A percentile compares a stretch with the other conserved stretches of the same genome.
Conservation (phyloP, 2,113 vertebrate species). For the Daubentonia madagascariensis region DNA sequence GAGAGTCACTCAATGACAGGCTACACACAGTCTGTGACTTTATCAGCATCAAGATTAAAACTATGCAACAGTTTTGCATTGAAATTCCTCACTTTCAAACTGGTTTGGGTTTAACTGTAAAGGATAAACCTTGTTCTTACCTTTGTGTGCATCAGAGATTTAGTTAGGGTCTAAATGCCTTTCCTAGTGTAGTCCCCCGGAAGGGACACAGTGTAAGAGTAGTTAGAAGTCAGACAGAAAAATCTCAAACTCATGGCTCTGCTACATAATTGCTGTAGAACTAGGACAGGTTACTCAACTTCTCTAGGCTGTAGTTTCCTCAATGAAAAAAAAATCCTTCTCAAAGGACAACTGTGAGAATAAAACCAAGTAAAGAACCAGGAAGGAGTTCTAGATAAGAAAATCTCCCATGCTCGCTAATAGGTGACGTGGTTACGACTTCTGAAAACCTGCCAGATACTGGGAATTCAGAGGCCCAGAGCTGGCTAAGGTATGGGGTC, state of each 20-base stretch:
- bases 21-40: neutral
- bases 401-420: neutral
- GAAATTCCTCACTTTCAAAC: neutral
- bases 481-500: too few species aligned
- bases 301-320: neutral
- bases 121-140: neutral
- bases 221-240: neutral
- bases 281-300: neutral
- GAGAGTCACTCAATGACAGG: neutral
- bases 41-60: neutral
- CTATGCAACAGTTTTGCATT: neutral
- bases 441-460: neutral
- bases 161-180: neutral
- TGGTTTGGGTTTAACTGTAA: neutral
- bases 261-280: neutral
- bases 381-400: neutral
- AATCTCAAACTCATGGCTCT: neutral
- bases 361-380: neutral
- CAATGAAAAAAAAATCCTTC: neutral
- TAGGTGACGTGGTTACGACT: neutral
- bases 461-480: neutral
- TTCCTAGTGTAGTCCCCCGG: neutral
- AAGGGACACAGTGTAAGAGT: too few species aligned
- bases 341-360: neutral
- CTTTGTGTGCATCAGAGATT: neutral